Base-by-base conservation (phyloP, 2,888 invertebrate species). In the Sesamia inferens region DNA sequence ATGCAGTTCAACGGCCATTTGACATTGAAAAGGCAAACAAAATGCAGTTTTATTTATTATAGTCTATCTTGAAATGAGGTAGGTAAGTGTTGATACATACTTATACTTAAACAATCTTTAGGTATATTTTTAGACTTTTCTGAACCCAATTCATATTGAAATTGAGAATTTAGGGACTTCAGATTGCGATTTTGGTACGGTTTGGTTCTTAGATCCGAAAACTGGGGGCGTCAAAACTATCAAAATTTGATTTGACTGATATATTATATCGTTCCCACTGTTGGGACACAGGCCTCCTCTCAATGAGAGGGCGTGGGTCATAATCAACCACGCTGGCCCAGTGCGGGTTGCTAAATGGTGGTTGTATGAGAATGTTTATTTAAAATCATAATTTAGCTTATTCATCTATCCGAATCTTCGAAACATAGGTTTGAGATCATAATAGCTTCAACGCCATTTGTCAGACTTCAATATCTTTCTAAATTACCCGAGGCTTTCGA, bases 21-120 rank as follows among this genome's bases (percentile, higher is more conserved):
- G 92, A 90, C 90, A 90, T 90, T 91, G 89, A 88, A 85, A 86
- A 74, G 88, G 75, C 88, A 84, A 85, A 84, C 81, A 82, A 71
- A 82, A 80, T 82, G 75, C 82, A 76, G 66, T 83, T 64, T 71
- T 47, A 68, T 78, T 78, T 82, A 80, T 79, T 76, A 76, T 74
- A 77, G 68, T 76, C 85, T 83, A 86, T 74, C 62, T 71, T 31
- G 70, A 70, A 63, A 61, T 74, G 70, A 31, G 31, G 31, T 79
- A 73, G 24, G 13, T 67, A 59, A 24, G 5, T 68, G 31, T 31
- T 31, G 31, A 10, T 54, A 19, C 22, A 76, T 57, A n/a, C n/a
- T n/a, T n/a, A n/a, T n/a, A n/a, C n/a, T n/a, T n/a, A 76, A 71
- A 79, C 72, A 75, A 19, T 70, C 4, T 68, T 69, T 76, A 39